phyloP scores from a whole-genome alignment of 37 sponge, comb jelly and placozoan genomes.

The Diacarnus erythraeanus region DNA sequence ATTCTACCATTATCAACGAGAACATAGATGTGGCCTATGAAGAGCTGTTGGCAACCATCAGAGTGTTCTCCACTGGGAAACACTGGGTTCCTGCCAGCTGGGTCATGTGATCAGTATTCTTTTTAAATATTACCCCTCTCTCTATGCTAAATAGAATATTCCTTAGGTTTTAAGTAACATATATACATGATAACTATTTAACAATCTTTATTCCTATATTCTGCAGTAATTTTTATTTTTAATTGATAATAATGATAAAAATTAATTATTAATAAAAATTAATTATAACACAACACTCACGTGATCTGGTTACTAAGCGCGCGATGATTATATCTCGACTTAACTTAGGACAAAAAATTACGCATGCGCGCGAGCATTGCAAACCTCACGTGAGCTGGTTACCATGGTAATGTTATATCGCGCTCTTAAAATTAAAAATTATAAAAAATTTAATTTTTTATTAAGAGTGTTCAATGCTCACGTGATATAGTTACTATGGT shows the following conservation, averaged over 20 bases:
- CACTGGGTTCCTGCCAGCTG: constrained; percentile 83
- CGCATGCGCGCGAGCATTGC: no score
- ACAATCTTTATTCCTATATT: background rate
- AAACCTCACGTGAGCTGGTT: no score
- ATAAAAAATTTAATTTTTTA: no score
- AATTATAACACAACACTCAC: no score
- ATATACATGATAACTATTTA: background rate
- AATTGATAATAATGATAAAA: background rate
- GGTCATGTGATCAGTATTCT: constrained; percentile 58
- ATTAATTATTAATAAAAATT: background rate
- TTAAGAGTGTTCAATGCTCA: no score
- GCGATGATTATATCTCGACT: no score
- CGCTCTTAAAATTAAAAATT: no score
- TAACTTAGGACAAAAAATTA: no score
- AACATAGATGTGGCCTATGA: constrained; percentile 84
- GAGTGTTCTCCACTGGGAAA: constrained; percentile 67
- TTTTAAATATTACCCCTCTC: constrained; percentile 11
- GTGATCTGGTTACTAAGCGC: no score
- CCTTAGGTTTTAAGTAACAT: background rate
- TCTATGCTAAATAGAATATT: background rate
- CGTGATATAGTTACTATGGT: background rate
- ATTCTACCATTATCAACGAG: constrained; percentile 78
- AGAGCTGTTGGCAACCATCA: constrained; percentile 56
- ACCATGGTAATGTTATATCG: no score
- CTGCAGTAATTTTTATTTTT: background rate